These are phyloP conservation scores for Tinamus major DNA, from an alignment of 2,797 vertebrate species.

Conservation along the genomic window DNA sequence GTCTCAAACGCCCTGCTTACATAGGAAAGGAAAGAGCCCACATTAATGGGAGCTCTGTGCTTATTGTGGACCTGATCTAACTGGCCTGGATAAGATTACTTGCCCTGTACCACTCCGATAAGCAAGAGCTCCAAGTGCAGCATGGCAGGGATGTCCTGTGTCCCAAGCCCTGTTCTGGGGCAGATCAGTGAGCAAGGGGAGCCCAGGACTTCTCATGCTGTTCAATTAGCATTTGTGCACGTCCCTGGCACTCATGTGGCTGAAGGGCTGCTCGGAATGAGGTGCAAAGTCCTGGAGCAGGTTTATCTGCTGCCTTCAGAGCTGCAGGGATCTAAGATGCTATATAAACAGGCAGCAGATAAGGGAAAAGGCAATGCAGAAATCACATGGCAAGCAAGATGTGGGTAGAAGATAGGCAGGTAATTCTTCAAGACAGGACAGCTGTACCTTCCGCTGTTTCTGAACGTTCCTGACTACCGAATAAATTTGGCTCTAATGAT, in stretches of 20 bases:
- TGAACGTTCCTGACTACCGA: background rate
- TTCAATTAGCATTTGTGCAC: background rate
- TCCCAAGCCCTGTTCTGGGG: fast-evolving
- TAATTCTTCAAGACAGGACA: constrained; percentile 11
- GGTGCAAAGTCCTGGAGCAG: background rate
- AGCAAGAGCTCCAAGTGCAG: background rate
- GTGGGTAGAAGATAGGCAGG: background rate
- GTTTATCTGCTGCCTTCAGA: background rate
- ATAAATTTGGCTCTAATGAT: background rate
- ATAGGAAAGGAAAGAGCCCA: background rate
- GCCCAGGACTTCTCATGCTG: background rate
- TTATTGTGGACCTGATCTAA: background rate
- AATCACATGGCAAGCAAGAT: background rate
- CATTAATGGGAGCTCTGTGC: background rate
- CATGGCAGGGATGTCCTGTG: background rate
- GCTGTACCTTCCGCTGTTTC: constrained; percentile 1
- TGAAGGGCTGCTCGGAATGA: background rate
- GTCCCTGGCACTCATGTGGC: background rate
- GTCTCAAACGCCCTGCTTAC: background rate
- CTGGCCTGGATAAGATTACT: background rate
- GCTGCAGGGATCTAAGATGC: background rate
- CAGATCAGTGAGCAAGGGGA: background rate
- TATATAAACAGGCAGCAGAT: background rate
- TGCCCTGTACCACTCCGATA: background rate
- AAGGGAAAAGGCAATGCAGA: background rate